Evolutionary conservation across 2,888 invertebrate genomes (phyloP), one percentile per base, ranked within the genome.

Genomic region (Tetranychus piercei): DNA sequence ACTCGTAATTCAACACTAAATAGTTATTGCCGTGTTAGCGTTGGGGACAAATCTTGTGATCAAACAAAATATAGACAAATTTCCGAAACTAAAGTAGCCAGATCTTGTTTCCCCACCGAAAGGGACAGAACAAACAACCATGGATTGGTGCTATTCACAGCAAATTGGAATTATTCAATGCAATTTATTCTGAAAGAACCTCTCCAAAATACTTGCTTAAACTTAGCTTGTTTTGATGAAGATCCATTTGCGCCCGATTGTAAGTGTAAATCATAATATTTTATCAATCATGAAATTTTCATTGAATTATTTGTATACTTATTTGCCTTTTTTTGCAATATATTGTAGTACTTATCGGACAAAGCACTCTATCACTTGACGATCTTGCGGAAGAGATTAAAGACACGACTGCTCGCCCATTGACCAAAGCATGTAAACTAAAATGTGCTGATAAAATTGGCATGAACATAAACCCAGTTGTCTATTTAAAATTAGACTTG

Each of bases 1-100:
- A 70, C 76, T 2, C 71, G 18, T 55, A 76, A 76, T 69, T 64
- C 73, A 9, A 66, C 71, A 66, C 73, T 76, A 44, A 76, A 76
- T 66, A 70, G 66, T 20, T 76, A 70, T n/a, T 76, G 76, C 44
- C 73, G 45, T 15, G 43, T 76, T 8, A 72, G 44, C n/a, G 65
- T 76, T 22, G 76, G 73, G 11, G 43, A 44, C 2, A 22, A 22
- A n/a, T 20, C 9, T n/a, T 22, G 8, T 0, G 73, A 20, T 8
- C 73, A 73, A 55, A 2, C 44, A 64, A 15, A 9, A 4, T 55
- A 73, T 64, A n/a, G 15, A 11, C 64, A 22, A n/a, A 65, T 73
- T 15, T 23, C 23, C 64, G 18, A 64, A 65, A 64, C 73, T 8
- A 73, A 73, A 55, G 73, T 73, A 15, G 73, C 64, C 9, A 15